A percentile compares a stretch with the other conserved stretches of the same genome.
These are phyloP conservation scores for Siniperca obscura DNA, from an alignment of 2,797 vertebrate species.

Conservation along the genomic window DNA sequence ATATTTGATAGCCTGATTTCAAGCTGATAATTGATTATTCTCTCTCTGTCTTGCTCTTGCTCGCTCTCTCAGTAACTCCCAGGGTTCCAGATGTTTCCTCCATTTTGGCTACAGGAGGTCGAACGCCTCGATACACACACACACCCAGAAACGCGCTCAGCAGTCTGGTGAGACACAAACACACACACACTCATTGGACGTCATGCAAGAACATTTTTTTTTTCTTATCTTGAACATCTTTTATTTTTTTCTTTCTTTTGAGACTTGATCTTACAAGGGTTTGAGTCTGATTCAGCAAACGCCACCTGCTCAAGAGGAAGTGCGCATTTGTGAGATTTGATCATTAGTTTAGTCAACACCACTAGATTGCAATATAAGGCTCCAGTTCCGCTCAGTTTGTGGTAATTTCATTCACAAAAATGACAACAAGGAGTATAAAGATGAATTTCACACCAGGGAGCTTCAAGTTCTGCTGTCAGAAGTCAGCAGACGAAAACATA, in stretches of 20 bases:
- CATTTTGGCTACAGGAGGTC: constrained; percentile 86
- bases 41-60: constrained; percentile 12
- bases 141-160: constrained; percentile 78
- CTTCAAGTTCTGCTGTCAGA: too few species aligned
- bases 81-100: constrained; percentile 88
- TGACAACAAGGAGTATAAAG: too few species aligned
- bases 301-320: too few species aligned
- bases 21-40: background rate
- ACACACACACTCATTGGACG: background rate
- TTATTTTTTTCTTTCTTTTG: background rate
- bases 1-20: constrained; percentile 1
- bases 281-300: background rate
- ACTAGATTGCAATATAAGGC: too few species aligned
- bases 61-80: constrained; percentile 71
- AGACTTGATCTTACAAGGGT: background rate
- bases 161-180: constrained; percentile 60
- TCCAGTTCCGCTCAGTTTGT: too few species aligned
- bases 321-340: too few species aligned
- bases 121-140: constrained; percentile 85
- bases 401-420: too few species aligned
- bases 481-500: too few species aligned
- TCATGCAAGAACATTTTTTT: background rate
- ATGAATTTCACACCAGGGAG: too few species aligned
- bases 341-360: too few species aligned
- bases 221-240: background rate